Evolutionary conservation across 2,113 vertebrate genomes (phyloP), one percentile per base, ranked within the genome.

Genomic region (Lepisosteus oculatus): DNA sequence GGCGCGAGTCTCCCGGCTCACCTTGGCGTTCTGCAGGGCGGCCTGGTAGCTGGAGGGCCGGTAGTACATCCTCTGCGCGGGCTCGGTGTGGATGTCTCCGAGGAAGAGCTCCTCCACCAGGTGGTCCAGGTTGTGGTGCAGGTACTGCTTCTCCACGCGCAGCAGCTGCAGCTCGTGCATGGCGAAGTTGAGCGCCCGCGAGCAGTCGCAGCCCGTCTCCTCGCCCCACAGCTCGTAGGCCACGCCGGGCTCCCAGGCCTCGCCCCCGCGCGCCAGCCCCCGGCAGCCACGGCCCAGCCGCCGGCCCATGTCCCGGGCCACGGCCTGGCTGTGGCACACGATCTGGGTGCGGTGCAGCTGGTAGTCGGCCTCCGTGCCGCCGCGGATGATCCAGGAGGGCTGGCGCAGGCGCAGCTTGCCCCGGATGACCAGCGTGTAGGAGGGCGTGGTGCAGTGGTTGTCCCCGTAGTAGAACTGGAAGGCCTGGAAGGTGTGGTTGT

Each of bases 141-240:
- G 83, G 78, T 98, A 94, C 78, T 96, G 97, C 84, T 95, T 98
- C 87, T 99, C 97, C 55, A 96, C 91, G 0, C 97, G 88, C 76
- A 99, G 92, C 76, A 99, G 93, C 83, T 99, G 96, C 72, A 99
- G 92, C 77, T 99, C 97, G 0, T 98, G 96, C 95, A 99, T 97
- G 85, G 95, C 92, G 55, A 98, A 96, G 87, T 95, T 96, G 70
- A 98, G 87, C 9, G 93, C 95, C 68, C 84, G 85, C 65, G 93
- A 93, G 80, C 95, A 97, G 83, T 97, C 93, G 0, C 85, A 91
- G 77, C 90, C 89, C 0, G 85, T 92, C 15, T 95, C 94, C 68
- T 96, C 95, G 45, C 85, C 93, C 93, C 93, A 93, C 73, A 98
- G 87, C 77, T 96, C 91, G 0, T 96, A 95, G 75, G 81, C 82